phyloP scores from a whole-genome alignment of 1,140 invertebrate genomes.

The Zaprionus capensis region DNA sequence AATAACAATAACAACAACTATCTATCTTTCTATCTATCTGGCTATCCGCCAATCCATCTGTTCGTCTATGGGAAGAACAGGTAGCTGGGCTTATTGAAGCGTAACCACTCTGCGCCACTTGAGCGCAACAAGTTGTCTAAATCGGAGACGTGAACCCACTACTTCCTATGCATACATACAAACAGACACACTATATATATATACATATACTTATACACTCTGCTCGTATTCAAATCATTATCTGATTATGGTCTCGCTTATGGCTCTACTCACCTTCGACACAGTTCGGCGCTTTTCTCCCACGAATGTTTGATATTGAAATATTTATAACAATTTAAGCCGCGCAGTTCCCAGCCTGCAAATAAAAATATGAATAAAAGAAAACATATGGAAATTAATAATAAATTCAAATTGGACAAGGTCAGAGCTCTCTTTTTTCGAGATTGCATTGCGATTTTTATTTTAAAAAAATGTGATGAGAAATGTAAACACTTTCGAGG shows the following conservation, averaged over 20 bases:
- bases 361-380: slow-evolving; percentile 37
- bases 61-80: slow-evolving; percentile 62
- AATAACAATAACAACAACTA: slow-evolving; percentile 8
- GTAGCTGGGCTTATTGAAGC: slow-evolving; percentile 65
- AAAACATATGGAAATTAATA: slow-evolving; percentile 18
- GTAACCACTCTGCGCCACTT: slow-evolving; percentile 37
- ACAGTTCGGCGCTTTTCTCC: slow-evolving; percentile 97
- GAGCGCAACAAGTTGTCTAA: slow-evolving; percentile 36
- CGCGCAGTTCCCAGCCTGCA: slow-evolving; percentile 95
- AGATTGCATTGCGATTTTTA: slow-evolving; percentile 23
- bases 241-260: slow-evolving; percentile 67
- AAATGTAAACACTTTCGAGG: neutral
- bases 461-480: neutral
- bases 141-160: slow-evolving; percentile 37
- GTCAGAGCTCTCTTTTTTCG: slow-evolving; percentile 41
- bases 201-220: slow-evolving; percentile 13
- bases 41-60: slow-evolving; percentile 29
- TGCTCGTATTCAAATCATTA: slow-evolving; percentile 62
- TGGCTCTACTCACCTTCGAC: slow-evolving; percentile 91
- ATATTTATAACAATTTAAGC: slow-evolving; percentile 97
- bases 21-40: slow-evolving; percentile 15
- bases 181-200: neutral
- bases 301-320: slow-evolving; percentile 98
- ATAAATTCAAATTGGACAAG: slow-evolving; percentile 50
- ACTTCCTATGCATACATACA: slow-evolving; percentile 44